A percentile compares a stretch with the other conserved stretches of the same genome.
Evolutionary conservation across 2,797 vertebrate genomes (phyloP).

Genomic region (Toxotes lorentzi): DNA sequence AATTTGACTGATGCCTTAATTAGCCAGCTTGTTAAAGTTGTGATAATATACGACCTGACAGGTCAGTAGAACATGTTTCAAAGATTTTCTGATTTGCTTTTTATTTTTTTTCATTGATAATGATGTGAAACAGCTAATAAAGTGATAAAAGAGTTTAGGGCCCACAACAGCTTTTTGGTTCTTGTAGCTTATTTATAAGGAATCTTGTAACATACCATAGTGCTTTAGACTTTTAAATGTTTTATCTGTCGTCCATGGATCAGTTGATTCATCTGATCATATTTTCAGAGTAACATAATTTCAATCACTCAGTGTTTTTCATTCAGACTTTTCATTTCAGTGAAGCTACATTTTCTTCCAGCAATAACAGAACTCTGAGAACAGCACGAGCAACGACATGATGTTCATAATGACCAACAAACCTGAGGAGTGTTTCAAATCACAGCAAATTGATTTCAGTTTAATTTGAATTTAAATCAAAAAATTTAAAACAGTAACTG

Average conservation of each 20-base stretch:
- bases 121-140: constrained; percentile 3
- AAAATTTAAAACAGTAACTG: background rate
- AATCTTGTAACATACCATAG: background rate
- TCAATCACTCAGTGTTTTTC: background rate
- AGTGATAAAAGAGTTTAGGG: background rate
- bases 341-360: background rate
- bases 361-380: background rate
- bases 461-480: background rate
- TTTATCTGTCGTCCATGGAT: background rate
- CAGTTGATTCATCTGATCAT: background rate
- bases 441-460: background rate
- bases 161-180: background rate
- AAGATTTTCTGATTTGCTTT: background rate
- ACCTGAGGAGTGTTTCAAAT: background rate
- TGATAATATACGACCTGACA: background rate
- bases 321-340: background rate
- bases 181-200: background rate
- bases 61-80: background rate
- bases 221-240: background rate
- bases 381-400: background rate
- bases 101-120: background rate
- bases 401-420: background rate
- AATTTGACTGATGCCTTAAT: background rate
- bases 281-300: background rate
- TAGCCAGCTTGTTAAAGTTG: background rate